phyloP scores from a whole-genome alignment of 2,888 invertebrate species.

The Eumacrocentrus americanus region DNA sequence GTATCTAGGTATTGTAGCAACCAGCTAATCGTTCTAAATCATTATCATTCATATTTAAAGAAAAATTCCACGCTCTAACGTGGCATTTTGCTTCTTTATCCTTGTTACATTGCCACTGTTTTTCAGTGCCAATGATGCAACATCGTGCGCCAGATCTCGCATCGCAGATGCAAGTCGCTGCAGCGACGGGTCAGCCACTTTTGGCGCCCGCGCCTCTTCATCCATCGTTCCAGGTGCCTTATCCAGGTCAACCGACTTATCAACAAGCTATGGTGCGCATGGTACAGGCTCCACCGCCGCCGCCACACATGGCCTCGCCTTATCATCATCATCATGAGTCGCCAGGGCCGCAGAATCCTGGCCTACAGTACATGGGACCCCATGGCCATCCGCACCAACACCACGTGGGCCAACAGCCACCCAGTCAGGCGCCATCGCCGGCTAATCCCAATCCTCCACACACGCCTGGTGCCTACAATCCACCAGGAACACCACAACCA shows the following conservation, averaged over 20 bases:
- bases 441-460: conserved; percentile 63
- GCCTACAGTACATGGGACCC: conserved; percentile 66
- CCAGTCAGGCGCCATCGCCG: conserved; percentile 58
- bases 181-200: conserved; percentile 83
- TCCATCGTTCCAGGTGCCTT: conserved; percentile 70
- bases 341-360: conserved; percentile 64
- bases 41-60: no score
- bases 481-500: conserved; percentile 61
- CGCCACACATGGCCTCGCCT: conserved; percentile 53
- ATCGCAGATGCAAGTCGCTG: conserved; percentile 82
- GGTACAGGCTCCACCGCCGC: conserved; percentile 56
- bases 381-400: conserved; percentile 61
- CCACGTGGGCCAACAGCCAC: conserved; percentile 52
- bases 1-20: conserved; percentile 49
- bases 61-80: no score
- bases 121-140: conserved; percentile 60
- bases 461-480: conserved; percentile 66
- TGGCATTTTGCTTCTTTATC: no score
- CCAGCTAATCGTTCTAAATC: neutral
- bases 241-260: conserved; percentile 65
- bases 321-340: conserved; percentile 64
- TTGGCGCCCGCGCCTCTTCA: conserved; percentile 81
- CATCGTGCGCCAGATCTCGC: conserved; percentile 66
- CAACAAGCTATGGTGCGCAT: conserved; percentile 63
- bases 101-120: no score